phyloP scores from a whole-genome alignment of 2,113 vertebrate genomes.

The Octodon degus region DNA sequence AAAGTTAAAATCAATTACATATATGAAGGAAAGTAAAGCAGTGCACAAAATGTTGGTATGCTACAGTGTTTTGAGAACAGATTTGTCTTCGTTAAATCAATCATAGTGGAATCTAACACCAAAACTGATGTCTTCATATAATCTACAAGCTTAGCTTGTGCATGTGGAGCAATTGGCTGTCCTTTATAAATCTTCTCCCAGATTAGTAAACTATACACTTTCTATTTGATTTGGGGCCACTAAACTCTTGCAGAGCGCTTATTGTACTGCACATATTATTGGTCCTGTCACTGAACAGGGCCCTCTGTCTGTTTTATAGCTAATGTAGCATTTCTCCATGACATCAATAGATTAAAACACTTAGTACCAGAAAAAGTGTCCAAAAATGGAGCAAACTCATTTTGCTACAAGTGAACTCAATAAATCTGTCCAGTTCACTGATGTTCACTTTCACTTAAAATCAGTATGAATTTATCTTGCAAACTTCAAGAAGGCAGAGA shows the following conservation, averaged over 20 bases:
- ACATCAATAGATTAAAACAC: slow-evolving; percentile 76
- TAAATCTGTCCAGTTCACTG: slow-evolving; percentile 82
- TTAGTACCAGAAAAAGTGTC: slow-evolving; percentile 69
- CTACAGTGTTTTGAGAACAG: neutral
- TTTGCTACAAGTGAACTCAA: slow-evolving; percentile 83
- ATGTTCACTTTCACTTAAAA: slow-evolving; percentile 80
- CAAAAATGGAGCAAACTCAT: slow-evolving; percentile 75
- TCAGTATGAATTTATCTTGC: slow-evolving; percentile 74
- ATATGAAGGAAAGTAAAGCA: neutral
- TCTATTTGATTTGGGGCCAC: slow-evolving; percentile 67
- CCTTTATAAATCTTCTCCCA: slow-evolving; percentile 73
- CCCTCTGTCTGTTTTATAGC: slow-evolving; percentile 77
- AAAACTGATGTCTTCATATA: slow-evolving; percentile 66
- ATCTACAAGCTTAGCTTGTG: slow-evolving; percentile 74
- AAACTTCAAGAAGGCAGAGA: slow-evolving; percentile 70
- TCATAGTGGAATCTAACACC: neutral
- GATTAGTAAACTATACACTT: slow-evolving; percentile 76
- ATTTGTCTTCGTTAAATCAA: neutral
- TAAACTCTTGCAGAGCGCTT: slow-evolving; percentile 73
- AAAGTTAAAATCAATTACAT: neutral
- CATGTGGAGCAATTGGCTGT: slow-evolving; percentile 69
- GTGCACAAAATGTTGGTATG: neutral
- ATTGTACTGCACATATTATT: slow-evolving; percentile 65
- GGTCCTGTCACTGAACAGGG: slow-evolving; percentile 76
- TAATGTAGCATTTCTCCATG: slow-evolving; percentile 76